Conservation (phyloP, 2,113 vertebrate species). For the Phoenicopterus ruber region DNA sequence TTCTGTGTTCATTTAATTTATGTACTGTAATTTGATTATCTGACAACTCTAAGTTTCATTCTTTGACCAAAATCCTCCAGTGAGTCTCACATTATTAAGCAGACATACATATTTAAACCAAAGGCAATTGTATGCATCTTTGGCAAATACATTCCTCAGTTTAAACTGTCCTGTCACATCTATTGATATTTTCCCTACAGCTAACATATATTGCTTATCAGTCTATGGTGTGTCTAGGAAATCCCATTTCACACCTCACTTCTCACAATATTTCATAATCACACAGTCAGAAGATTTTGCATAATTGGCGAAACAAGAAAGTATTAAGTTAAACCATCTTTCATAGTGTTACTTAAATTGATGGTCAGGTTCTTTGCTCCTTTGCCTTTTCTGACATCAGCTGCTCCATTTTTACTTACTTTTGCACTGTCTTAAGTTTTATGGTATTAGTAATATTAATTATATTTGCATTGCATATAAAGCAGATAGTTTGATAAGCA, state of each 20-base stretch:
- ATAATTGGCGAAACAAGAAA: background rate
- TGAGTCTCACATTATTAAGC: background rate
- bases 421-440: background rate
- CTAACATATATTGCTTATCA: background rate
- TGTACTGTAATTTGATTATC: background rate
- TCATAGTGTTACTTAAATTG: background rate
- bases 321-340: background rate
- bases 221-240: background rate
- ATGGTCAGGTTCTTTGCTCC: background rate
- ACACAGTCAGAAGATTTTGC: background rate
- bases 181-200: background rate
- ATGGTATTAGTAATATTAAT: background rate
- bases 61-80: background rate
- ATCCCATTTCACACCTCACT: slow-evolving; percentile 13
- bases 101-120: background rate
- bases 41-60: background rate
- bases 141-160: background rate
- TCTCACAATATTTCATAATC: slow-evolving; percentile 12
- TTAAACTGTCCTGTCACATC: background rate
- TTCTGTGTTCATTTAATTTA: background rate
- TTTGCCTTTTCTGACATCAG: background rate
- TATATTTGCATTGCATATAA: background rate
- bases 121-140: background rate
- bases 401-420: background rate
- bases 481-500: background rate